Base-by-base conservation (phyloP, 2,888 invertebrate genomes). In the Drosophila glabriapex region DNA sequence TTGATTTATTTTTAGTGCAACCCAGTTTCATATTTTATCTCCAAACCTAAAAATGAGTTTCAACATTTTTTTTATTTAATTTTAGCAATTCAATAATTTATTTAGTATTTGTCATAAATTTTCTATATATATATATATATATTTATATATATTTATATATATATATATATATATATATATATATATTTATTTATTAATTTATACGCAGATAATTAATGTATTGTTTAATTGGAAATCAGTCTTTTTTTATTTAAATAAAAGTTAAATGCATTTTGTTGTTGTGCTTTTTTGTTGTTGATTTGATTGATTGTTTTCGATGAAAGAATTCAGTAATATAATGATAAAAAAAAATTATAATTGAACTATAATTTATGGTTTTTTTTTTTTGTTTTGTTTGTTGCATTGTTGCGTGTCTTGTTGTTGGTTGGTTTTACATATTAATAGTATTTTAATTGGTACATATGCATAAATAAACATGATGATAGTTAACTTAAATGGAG, bases 221-320 rank as follows among this genome's bases (percentile, higher is more conserved):
- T 87, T 91, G 88, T 89, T 92, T 92, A 92, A 92, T 92, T 92
- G 90, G 92, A 93, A 93, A 93, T 93, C 93, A 93, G 93, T 93
- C 93, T 93, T 92, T 92, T 92, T 92, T 92, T 89, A 92, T 92
- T 85, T 89, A 91, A 91, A 91, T 85, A 91, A 90, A 81, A 86
- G 78, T 89, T 90, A 82, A 89, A 89, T 89, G 88, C 82, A 84
- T 82, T 86, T 83, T 81, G 35, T 39, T 37, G 29, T 58, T 86
- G 73, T 86, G 74, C 60, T 80, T 83, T 60, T 81, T 74, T 69
- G 68, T 69, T 72, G 55, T 66, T 60, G 59, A 54, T 71, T 78
- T 68, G 68, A 54, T 74, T 72, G 68, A 35, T 72, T 60, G 75
- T 35, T 25, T 72, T 62, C 56, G 62, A 73, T 73, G 72, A 64